A percentile compares a stretch with the other conserved stretches of the same genome.
Evolutionary conservation across 2,113 vertebrate species (phyloP).

Genomic region (Himantopus leucocephalus): DNA sequence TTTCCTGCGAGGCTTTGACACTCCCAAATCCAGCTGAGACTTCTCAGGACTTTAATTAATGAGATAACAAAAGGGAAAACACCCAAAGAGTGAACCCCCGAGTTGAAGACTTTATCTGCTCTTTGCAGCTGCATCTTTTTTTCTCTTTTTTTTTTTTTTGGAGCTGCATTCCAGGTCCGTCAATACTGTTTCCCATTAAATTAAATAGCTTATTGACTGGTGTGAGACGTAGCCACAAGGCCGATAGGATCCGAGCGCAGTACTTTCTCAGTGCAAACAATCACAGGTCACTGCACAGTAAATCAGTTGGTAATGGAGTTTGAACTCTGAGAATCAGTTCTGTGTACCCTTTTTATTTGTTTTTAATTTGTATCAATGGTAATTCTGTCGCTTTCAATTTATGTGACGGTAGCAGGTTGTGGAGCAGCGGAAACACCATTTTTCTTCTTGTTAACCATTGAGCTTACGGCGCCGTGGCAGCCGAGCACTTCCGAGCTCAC

Average conservation of each 20-base stretch:
- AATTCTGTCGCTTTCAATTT: constrained; percentile 81
- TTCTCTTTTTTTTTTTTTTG: not conserved
- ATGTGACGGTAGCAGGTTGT: constrained; percentile 51
- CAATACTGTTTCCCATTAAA: constrained; percentile 93
- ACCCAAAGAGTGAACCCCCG: constrained; percentile 44
- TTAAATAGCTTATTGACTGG: constrained; percentile 98
- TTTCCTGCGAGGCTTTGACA: not conserved
- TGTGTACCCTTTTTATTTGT: constrained; percentile 86
- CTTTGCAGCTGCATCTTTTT: constrained; percentile 83
- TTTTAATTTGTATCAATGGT: constrained; percentile 91
- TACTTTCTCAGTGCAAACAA: constrained; percentile 73
- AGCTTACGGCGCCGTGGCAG: not conserved
- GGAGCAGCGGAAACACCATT: constrained; percentile 55
- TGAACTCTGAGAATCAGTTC: constrained; percentile 78
- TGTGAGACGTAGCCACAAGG: constrained; percentile 76
- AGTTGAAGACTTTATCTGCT: constrained; percentile 90
- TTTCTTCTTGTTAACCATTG: constrained; percentile 17
- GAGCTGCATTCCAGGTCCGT: constrained; percentile 79
- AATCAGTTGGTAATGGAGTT: constrained; percentile 89
- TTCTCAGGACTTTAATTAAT: constrained; percentile 40
- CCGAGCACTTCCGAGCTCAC: not conserved
- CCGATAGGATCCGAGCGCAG: constrained; percentile 74
- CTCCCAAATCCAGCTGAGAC: not conserved
- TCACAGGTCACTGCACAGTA: constrained; percentile 85
- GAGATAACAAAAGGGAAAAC: constrained; percentile 61